Conservation (phyloP, 2,888 invertebrate species). For the Lepidocyrtoides sp. region DNA sequence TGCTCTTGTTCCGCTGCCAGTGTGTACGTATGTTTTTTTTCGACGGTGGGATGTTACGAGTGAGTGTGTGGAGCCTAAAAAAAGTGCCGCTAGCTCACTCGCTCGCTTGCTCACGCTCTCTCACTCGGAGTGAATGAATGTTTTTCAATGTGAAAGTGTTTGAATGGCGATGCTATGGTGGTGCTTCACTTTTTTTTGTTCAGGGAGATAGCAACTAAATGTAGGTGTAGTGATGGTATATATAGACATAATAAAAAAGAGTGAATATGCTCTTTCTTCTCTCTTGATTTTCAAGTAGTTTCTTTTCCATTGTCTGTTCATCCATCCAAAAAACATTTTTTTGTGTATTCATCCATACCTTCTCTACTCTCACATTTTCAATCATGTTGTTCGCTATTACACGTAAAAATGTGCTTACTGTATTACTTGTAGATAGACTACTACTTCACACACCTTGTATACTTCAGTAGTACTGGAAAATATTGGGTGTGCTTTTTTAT, state of each 20-base stretch:
- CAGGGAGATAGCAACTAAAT: neutral
- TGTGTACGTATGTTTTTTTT: neutral
- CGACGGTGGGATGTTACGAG: neutral
- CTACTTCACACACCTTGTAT: neutral
- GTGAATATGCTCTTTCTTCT: constrained; percentile 25
- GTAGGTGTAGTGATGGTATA: neutral
- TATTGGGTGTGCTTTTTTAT: neutral
- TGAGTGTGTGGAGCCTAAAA: constrained; percentile 30
- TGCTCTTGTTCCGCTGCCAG: neutral
- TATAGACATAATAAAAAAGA: neutral
- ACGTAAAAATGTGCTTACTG: too few species aligned
- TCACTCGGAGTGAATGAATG: constrained; percentile 26
- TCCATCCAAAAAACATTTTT: constrained; percentile 47
- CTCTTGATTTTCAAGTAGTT: constrained; percentile 47
- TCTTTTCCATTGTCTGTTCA: constrained; percentile 47
- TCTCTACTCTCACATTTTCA: constrained; percentile 11
- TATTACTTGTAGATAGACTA: too few species aligned
- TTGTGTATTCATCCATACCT: constrained; percentile 36
- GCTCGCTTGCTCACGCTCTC: neutral
- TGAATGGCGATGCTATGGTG: neutral
- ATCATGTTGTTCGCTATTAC: constrained; percentile 1
- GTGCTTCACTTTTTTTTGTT: neutral
- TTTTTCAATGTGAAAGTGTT: constrained; percentile 35
- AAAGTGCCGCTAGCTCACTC: constrained; percentile 48
- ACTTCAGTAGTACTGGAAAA: neutral